Evolutionary conservation across 2,797 vertebrate species (phyloP).

Genomic region (Mus minutoides): DNA sequence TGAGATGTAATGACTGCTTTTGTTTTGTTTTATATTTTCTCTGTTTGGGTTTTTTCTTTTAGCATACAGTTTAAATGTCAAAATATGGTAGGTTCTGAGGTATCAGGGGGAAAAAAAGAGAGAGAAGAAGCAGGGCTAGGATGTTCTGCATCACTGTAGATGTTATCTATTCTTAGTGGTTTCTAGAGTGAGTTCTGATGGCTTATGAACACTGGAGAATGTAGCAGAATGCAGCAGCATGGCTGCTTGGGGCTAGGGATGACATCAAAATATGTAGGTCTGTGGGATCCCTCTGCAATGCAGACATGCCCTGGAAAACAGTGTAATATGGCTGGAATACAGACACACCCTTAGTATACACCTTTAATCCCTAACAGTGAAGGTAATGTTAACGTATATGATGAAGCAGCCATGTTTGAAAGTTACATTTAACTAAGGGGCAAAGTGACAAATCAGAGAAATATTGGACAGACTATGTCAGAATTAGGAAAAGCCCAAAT

Average conservation of each 20-base stretch:
- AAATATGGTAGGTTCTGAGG: background rate
- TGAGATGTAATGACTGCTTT: background rate
- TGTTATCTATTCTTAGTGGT: background rate
- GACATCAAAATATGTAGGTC: background rate
- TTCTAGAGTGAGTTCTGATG: background rate
- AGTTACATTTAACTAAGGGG: too few species aligned
- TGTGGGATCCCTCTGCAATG: background rate
- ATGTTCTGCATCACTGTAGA: background rate
- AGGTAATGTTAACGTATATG: too few species aligned
- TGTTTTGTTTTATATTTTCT: background rate
- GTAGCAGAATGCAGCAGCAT: background rate
- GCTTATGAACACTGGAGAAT: background rate
- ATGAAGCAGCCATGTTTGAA: too few species aligned
- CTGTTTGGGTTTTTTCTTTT: too few species aligned
- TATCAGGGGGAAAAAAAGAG: background rate
- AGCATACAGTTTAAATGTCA: background rate
- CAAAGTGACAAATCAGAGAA: too few species aligned
- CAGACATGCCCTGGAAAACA: too few species aligned
- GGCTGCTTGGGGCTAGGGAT: background rate
- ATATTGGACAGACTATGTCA: too few species aligned
- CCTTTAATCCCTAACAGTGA: too few species aligned
- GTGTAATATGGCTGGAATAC: too few species aligned
- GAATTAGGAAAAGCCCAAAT: too few species aligned
- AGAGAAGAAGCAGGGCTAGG: background rate
- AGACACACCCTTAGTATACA: too few species aligned